Evolutionary conservation across 2,888 invertebrate genomes (phyloP).

Genomic region (Saturnia pavonia): DNA sequence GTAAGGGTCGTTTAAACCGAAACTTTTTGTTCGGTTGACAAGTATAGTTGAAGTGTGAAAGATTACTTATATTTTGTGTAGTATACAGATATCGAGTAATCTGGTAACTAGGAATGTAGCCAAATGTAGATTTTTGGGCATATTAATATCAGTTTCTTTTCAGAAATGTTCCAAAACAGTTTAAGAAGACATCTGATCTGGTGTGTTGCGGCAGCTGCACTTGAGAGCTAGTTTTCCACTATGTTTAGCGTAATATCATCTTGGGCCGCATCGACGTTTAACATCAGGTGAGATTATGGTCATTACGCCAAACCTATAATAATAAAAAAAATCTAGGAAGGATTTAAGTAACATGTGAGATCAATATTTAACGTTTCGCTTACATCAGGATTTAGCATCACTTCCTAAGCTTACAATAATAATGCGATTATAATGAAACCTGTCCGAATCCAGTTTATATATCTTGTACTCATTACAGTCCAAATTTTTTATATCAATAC

Average conservation of each 20-base stretch:
- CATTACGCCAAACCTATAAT: too few species aligned
- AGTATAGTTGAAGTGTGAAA: background rate
- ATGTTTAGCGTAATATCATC: too few species aligned
- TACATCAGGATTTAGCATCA: too few species aligned
- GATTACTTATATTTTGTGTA: background rate
- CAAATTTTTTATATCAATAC: conserved; percentile 40
- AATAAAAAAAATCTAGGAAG: too few species aligned
- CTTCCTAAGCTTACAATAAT: too few species aligned
- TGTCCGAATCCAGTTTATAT: conserved; percentile 56
- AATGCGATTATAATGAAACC: conserved; percentile 35
- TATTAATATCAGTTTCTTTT: background rate
- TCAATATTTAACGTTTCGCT: too few species aligned
- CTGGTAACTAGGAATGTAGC: background rate
- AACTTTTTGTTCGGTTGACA: background rate
- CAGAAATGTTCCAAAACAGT: background rate
- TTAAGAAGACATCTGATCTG: too few species aligned
- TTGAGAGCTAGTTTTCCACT: too few species aligned
- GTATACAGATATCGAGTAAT: background rate
- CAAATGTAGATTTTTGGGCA: background rate
- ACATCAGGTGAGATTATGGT: too few species aligned
- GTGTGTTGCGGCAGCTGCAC: too few species aligned
- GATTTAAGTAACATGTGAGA: too few species aligned
- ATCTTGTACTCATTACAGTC: conserved; percentile 49
- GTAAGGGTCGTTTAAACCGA: background rate
- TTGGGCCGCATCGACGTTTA: too few species aligned